Conservation (phyloP, 2,797 vertebrate species). For the Taeniopygia guttata region DNA sequence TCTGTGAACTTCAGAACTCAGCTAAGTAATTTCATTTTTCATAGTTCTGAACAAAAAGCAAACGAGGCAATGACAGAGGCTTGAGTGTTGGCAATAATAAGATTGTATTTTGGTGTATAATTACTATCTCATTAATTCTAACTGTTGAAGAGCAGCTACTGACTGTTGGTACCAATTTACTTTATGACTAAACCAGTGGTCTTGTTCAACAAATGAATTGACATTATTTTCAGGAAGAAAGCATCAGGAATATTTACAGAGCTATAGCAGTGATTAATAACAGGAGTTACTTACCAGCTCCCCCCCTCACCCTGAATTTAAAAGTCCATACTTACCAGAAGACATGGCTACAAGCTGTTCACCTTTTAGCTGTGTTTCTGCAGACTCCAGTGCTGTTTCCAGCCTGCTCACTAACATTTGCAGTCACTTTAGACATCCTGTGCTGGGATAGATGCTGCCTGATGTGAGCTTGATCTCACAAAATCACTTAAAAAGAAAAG, state of each 20-base stretch:
- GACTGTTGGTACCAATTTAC: conserved; percentile 24
- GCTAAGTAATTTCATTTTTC: conserved; percentile 34
- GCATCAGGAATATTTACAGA: background rate
- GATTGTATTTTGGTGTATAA: conserved; percentile 19
- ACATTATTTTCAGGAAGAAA: background rate
- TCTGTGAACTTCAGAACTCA: conserved; percentile 8
- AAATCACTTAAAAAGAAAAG: background rate
- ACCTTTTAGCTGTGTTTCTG: conserved; percentile 29
- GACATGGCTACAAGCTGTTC: background rate
- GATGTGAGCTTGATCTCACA: background rate
- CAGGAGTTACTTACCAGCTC: background rate
- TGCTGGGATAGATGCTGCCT: background rate
- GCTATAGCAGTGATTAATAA: background rate
- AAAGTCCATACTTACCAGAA: conserved; percentile 71
- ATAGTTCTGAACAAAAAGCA: conserved; percentile 22
- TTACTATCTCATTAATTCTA: conserved; percentile 31
- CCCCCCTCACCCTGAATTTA: background rate
- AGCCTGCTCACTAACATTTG: background rate
- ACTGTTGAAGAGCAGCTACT: conserved; percentile 32
- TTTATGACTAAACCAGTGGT: conserved; percentile 4
- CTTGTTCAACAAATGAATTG: conserved; percentile 19
- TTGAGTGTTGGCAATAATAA: conserved; percentile 2
- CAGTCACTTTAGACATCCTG: background rate
- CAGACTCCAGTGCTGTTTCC: conserved; percentile 20
- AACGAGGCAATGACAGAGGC: conserved; percentile 15